Evolutionary conservation across 2,797 vertebrate species (phyloP).

Genomic region (Neoniphon sammara): DNA sequence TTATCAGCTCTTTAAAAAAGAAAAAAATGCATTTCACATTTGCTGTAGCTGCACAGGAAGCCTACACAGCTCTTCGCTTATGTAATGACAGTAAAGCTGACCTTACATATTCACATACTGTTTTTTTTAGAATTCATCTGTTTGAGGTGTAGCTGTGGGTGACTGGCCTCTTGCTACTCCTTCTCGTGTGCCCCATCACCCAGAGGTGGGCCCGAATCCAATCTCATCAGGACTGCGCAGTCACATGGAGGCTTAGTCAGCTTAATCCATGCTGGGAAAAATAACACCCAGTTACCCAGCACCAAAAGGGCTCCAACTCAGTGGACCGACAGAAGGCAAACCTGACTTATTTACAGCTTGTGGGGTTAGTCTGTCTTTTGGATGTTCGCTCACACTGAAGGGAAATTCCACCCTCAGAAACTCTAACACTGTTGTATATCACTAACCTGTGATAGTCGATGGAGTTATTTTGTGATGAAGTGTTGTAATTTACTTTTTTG

Average conservation of each 20-base stretch:
- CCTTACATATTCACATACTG: constrained; percentile 9
- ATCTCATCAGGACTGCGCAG: constrained; percentile 60
- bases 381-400: not conserved
- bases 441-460: too few relatives aligned
- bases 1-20: not conserved
- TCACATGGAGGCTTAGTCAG: constrained; percentile 82
- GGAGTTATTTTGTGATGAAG: too few relatives aligned
- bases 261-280: constrained; percentile 77
- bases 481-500: too few relatives aligned
- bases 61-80: not conserved
- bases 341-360: constrained; percentile 21
- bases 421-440: not conserved
- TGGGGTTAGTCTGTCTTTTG: constrained; percentile 29
- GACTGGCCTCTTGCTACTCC: constrained; percentile 57
- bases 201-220: constrained; percentile 70
- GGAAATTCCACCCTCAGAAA: constrained; percentile 21
- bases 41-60: not conserved
- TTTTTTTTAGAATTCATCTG: constrained; percentile 2
- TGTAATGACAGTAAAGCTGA: constrained; percentile 15
- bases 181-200: constrained; percentile 49
- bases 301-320: constrained; percentile 43
- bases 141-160: constrained; percentile 23
- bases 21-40: not conserved
- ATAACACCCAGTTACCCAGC: constrained; percentile 69
- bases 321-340: constrained; percentile 40